Conservation (phyloP, 35 echinoderm and acorn worm species). For the Lytechinus variegatus region DNA sequence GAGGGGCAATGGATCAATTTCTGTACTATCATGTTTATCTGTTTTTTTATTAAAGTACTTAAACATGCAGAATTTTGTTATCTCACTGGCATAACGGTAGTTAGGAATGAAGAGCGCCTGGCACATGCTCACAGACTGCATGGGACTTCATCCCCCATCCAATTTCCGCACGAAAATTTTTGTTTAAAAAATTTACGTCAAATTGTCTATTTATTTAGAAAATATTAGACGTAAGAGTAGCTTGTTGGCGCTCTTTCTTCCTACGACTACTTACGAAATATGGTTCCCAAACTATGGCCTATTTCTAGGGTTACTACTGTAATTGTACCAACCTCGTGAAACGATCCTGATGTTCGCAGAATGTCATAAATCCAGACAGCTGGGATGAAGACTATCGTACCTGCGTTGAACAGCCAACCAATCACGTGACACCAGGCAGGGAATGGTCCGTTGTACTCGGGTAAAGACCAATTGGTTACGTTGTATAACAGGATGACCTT, state of each 20-base stretch:
- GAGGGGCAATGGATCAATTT: too few relatives aligned
- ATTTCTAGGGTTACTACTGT: not conserved
- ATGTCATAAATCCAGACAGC: not conserved
- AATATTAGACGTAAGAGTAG: not conserved
- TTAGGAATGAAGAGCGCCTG: too few relatives aligned
- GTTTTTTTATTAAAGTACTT: too few relatives aligned
- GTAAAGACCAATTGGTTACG: not conserved
- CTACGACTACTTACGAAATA: too few relatives aligned
- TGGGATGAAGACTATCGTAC: conserved; percentile 31
- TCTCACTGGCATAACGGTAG: too few relatives aligned
- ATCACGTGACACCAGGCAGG: conserved; percentile 37
- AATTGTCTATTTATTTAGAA: not conserved
- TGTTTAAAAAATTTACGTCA: too few relatives aligned
- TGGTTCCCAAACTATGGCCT: not conserved
- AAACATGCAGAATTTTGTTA: too few relatives aligned
- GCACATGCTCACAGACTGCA: not conserved
- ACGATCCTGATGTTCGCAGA: not conserved
- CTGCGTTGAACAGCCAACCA: conserved; percentile 22
- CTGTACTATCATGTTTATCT: too few relatives aligned
- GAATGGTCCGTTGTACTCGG: conserved; percentile 37
- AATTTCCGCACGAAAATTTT: too few relatives aligned
- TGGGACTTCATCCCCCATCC: not conserved
- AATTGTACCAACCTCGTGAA: not conserved
- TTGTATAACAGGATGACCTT: conserved; percentile 35
- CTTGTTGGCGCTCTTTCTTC: too few relatives aligned